Percentiles rank a stretch among this genome's conserved stretches.
Evolutionary conservation across 2,888 invertebrate species (phyloP).

Genomic region (Frankliniella fusca): DNA sequence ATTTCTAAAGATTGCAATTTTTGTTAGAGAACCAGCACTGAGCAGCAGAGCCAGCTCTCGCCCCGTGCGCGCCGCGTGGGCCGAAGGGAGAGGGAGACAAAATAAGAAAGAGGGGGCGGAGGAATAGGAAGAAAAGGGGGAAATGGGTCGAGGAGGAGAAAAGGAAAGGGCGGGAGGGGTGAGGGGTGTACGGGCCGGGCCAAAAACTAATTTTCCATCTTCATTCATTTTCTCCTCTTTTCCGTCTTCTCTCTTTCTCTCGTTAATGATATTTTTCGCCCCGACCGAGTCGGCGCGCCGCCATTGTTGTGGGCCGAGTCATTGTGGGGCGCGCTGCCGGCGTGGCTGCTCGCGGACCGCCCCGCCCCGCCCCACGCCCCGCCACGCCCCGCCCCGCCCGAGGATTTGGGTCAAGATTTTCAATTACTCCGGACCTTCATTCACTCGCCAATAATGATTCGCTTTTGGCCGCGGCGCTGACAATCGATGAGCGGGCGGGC

Average conservation of each 20-base stretch:
- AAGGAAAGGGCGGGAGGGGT: not conserved
- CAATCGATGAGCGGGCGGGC: too few species aligned
- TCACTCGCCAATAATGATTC: too few species aligned
- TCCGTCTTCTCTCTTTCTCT: constrained; percentile 1
- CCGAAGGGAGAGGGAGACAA: not conserved
- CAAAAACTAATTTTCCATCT: constrained; percentile 16
- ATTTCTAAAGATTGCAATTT: constrained; percentile 27
- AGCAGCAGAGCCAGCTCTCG: too few species aligned
- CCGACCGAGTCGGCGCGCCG: not conserved
- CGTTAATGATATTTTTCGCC: constrained; percentile 25
- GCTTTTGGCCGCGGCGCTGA: too few species aligned
- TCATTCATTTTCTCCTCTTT: constrained; percentile 11
- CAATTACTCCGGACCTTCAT: not conserved
- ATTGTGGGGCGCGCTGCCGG: not conserved
- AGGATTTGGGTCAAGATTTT: constrained; percentile 21
- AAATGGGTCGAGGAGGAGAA: too few species aligned
- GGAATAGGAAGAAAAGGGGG: too few species aligned
- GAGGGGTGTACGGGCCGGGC: not conserved
- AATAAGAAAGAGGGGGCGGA: too few species aligned
- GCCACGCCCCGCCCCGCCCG: not conserved
- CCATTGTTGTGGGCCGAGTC: constrained; percentile 10
- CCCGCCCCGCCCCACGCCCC: too few species aligned
- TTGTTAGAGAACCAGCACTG: constrained; percentile 12
- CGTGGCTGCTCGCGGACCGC: too few species aligned
- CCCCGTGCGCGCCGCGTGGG: not conserved